A percentile compares a stretch with the other conserved stretches of the same genome.
Conservation (phyloP, 2,113 vertebrate genomes). For the Candoia aspera region DNA sequence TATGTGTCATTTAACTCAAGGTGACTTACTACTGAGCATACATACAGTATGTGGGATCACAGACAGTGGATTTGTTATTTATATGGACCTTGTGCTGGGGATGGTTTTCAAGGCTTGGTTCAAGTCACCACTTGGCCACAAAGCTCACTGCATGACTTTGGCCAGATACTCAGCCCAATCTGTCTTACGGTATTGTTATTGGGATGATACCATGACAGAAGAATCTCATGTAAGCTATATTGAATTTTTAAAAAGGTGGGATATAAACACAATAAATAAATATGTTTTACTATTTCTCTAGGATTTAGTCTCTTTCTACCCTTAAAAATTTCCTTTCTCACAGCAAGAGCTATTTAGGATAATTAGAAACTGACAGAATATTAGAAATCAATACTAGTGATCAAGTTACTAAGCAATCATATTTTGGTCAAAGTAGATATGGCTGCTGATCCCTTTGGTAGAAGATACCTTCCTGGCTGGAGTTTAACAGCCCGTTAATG, state of each 20-base stretch:
- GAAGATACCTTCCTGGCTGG: not conserved
- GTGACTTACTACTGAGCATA: not conserved
- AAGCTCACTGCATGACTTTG: not conserved
- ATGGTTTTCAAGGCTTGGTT: not conserved
- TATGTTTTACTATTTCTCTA: not conserved
- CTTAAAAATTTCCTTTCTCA: not conserved
- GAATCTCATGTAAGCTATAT: not conserved
- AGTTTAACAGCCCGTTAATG: not conserved
- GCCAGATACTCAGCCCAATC: not conserved
- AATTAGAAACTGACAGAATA: not conserved
- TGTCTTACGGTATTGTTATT: not conserved
- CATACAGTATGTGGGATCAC: not conserved
- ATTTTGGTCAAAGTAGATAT: not conserved
- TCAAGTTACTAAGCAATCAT: not conserved
- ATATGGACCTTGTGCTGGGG: not conserved
- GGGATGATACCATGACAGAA: not conserved
- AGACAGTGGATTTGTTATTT: not conserved
- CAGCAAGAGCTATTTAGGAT: not conserved
- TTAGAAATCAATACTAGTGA: not conserved
- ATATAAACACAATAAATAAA: not conserved
- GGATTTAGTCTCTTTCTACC: not conserved
- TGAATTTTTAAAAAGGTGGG: not conserved
- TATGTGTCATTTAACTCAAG: not conserved
- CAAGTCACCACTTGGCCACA: not conserved
- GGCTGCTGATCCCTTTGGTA: not conserved